A percentile compares a stretch with the other conserved stretches of the same genome.
Conservation (phyloP, 1,140 invertebrate species). For the Drosophila tsacasi region DNA sequence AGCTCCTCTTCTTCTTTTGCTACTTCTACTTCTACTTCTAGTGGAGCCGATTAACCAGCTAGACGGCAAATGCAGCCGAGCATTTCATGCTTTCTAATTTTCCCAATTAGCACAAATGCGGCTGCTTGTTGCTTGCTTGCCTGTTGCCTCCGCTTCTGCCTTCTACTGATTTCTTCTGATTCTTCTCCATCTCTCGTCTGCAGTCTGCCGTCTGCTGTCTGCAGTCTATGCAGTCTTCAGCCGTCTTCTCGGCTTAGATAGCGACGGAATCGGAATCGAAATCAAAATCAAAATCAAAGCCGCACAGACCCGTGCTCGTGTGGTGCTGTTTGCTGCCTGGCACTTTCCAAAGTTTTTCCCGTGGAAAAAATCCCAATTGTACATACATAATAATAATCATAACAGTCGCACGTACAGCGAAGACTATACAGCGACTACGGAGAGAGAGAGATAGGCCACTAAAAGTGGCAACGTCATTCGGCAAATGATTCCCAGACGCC, state of each 20-base stretch:
- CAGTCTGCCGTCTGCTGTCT: not conserved
- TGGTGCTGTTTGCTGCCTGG: slow-evolving; percentile 14
- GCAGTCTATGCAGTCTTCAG: slow-evolving; percentile 7
- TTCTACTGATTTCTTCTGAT: slow-evolving; percentile 11
- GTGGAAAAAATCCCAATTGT: slow-evolving; percentile 52
- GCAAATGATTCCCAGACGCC: slow-evolving; percentile 58
- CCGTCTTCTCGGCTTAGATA: slow-evolving; percentile 8
- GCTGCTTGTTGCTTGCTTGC: slow-evolving; percentile 34
- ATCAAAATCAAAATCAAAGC: slow-evolving; percentile 57
- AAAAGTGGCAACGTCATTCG: slow-evolving; percentile 49
- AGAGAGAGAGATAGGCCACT: not conserved
- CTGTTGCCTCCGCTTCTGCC: slow-evolving; percentile 38
- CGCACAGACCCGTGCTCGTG: slow-evolving; percentile 25
- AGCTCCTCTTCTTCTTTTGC: slow-evolving; percentile 7
- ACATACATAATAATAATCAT: slow-evolving; percentile 71
- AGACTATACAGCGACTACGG: not conserved
- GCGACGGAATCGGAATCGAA: slow-evolving; percentile 65
- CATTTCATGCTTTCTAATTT: slow-evolving; percentile 83
- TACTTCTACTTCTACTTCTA: slow-evolving; percentile 23
- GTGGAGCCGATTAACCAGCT: slow-evolving; percentile 73
- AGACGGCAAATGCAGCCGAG: slow-evolving; percentile 59
- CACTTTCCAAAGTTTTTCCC: slow-evolving; percentile 54
- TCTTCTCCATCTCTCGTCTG: slow-evolving; percentile 30
- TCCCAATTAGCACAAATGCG: slow-evolving; percentile 80
- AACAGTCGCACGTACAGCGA: slow-evolving; percentile 41